Conservation (phyloP, 2,113 vertebrate genomes). For the Bagarius yarrelli region DNA sequence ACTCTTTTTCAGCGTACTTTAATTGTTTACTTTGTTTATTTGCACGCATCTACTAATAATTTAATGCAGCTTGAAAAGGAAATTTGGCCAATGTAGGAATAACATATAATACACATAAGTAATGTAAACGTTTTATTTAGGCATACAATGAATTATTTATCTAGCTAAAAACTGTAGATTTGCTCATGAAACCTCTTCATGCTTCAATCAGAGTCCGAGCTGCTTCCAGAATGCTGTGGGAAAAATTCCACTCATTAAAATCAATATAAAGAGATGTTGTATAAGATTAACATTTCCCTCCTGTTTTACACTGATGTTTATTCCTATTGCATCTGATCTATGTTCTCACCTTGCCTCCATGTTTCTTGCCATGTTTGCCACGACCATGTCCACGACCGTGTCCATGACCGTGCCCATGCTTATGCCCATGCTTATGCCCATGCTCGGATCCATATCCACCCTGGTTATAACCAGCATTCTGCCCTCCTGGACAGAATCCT, state of each 20-base stretch:
- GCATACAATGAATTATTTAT: not conserved
- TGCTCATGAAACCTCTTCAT: not conserved
- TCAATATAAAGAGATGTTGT: slow-evolving; percentile 1
- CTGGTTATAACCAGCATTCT: slow-evolving; percentile 4
- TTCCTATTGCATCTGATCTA: not conserved
- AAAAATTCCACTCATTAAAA: slow-evolving; percentile 7
- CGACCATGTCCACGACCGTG: not conserved
- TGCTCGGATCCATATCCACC: slow-evolving; percentile 61
- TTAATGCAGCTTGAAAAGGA: not conserved
- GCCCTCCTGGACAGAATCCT: not conserved
- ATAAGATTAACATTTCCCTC: not conserved
- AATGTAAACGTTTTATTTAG: slow-evolving; percentile 4
- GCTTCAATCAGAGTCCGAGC: slow-evolving; percentile 65
- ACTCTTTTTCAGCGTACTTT: not conserved
- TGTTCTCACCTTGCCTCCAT: slow-evolving; percentile 32
- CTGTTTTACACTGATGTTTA: not conserved
- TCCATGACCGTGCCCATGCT: not conserved
- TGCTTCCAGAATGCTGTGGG: slow-evolving; percentile 63
- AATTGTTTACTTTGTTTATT: not conserved
- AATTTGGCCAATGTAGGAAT: not conserved
- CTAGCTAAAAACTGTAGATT: not conserved
- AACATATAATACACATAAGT: not conserved
- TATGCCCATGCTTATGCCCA: slow-evolving; percentile 44
- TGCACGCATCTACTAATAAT: not conserved
- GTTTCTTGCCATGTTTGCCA: slow-evolving; percentile 9